A percentile compares a stretch with the other conserved stretches of the same genome.
phyloP scores from a whole-genome alignment of 2,113 vertebrate species.

The Cochlearius cochlearius region DNA sequence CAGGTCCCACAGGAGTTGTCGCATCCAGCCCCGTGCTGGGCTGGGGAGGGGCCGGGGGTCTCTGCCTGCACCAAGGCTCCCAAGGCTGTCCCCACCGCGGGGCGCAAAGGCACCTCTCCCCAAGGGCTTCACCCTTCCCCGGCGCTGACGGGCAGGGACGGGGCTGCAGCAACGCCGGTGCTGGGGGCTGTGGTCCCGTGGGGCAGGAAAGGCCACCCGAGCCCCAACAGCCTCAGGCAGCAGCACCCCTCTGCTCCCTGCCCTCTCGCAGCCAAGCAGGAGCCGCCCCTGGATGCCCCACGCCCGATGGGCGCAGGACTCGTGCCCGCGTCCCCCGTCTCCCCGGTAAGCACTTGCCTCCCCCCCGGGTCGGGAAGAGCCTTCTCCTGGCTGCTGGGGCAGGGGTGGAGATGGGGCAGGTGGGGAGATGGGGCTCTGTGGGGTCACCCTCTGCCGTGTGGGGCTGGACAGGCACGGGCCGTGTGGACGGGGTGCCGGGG shows the following conservation, averaged over 20 bases:
- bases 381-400: background rate
- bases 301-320: background rate
- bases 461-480: background rate
- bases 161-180: background rate
- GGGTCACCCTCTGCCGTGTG: background rate
- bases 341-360: constrained; percentile 51
- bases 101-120: background rate
- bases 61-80: background rate
- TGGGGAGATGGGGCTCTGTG: background rate
- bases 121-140: background rate
- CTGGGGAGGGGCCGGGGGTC: background rate
- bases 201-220: background rate
- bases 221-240: fast-evolving
- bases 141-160: background rate
- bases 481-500: too few relatives aligned
- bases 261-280: constrained; percentile 68
- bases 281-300: constrained; percentile 32
- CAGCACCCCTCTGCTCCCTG: background rate
- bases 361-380: background rate
- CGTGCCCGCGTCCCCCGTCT: background rate
- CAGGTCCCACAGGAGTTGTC: background rate
- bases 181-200: background rate
- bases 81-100: background rate
- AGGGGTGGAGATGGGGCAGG: background rate
- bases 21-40: background rate